Evolutionary conservation across 2,797 vertebrate species (phyloP), one percentile per base, ranked within the genome.

Genomic region (Chaetodon trifasciatus): DNA sequence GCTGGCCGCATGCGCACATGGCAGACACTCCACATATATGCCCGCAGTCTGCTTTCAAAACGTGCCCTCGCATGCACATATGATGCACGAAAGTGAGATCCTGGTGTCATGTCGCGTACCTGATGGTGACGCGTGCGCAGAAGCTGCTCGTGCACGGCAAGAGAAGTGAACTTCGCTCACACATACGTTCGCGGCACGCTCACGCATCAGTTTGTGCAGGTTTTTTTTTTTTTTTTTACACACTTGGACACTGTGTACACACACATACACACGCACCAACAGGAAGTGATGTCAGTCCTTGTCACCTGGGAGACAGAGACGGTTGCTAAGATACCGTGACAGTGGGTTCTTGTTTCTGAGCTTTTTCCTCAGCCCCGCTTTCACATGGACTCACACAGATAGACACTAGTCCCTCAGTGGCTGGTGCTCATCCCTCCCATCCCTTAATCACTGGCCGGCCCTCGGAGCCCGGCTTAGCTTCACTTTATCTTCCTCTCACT

Each of bases 301-400:
- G 94, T 96, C 95, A 95, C 95, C 95, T 90, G 93, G 95, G 95
- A 95, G 94, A 96, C 89, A 37, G 93, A 95, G 93, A 89, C 91
- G 90, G 95, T 96, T 96, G 95, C 96, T 96, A 94, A 93, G 95
- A 92, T 91, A 96, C 95, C 58, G 56, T 93, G 94, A 96, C 95
- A 96, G 94, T 92, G 92, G 93, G 93, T 93, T 96, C 91, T 94
- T 95, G 94, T 95, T 94, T 93, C 89, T 85, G 88, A 91, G 93
- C 82, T 89, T 87, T 81, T 86, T 84, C 62, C 81, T 90, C 83
- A 74, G 85, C 79, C 74, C 72, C 58, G 84, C 87, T 90, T 85
- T 88, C 91, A 90, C 92, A 89, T 89, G 87, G 88, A 88, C 91
- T 92, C 86, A 44, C 90, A 90, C 85, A 92, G 89, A 92, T 64